phyloP scores from a whole-genome alignment of 1,140 invertebrate genomes.

The Lucilia cuprina region DNA sequence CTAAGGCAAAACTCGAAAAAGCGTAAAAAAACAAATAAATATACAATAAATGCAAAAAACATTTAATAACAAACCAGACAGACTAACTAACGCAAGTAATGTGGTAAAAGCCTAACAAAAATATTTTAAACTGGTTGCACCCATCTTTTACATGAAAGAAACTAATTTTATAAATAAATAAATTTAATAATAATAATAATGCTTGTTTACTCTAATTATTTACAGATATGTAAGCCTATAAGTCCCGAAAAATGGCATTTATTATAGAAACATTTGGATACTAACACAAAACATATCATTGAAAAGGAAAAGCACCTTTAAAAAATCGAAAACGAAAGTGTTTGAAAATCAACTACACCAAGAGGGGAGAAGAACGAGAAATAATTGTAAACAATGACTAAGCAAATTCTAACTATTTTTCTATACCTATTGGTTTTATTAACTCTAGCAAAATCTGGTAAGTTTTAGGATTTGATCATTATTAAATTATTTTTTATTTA shows the following conservation, averaged over 20 bases:
- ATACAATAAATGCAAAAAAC: neutral
- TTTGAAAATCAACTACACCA: neutral
- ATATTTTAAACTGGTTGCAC: neutral
- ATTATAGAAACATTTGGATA: neutral
- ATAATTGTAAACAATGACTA: neutral
- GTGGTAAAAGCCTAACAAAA: neutral
- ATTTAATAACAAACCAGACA: no score
- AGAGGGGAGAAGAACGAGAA: neutral
- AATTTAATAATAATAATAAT: neutral
- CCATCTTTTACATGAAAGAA: neutral
- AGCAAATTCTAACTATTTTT: neutral
- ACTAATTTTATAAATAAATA: neutral
- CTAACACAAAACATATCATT: neutral
- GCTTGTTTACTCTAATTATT: neutral
- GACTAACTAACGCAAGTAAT: neutral
- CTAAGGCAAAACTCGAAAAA: neutral
- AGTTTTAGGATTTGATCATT: neutral
- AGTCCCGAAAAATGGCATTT: neutral
- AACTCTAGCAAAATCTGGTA: conserved; percentile 18
- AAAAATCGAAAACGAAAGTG: neutral
- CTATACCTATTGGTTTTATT: neutral
- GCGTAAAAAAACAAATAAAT: neutral
- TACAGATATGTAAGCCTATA: neutral
- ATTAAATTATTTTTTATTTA: neutral
- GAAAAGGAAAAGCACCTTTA: neutral